Conservation (phyloP, 2,888 invertebrate genomes). For the Boloria selene region DNA sequence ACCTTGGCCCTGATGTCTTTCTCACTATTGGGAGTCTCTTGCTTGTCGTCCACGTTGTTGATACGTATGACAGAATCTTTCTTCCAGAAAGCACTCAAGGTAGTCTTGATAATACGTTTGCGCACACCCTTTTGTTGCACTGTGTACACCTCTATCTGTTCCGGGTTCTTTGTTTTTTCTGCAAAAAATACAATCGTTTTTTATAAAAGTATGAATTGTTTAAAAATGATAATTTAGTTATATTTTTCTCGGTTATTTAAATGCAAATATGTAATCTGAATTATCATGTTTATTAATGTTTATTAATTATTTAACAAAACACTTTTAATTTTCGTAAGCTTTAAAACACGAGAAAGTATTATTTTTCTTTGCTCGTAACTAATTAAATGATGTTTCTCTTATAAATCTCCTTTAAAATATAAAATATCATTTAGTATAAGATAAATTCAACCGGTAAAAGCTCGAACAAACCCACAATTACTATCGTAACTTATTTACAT, state of each 20-base stretch:
- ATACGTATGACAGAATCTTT: conserved; percentile 86
- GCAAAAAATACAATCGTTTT: conserved; percentile 46
- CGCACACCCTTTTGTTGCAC: conserved; percentile 82
- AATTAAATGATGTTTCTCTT: no score
- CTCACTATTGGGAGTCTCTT: conserved; percentile 85
- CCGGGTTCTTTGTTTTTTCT: conserved; percentile 89
- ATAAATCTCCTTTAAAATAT: no score
- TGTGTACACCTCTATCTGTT: conserved; percentile 86
- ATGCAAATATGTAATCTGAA: no score
- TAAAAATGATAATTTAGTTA: not conserved
- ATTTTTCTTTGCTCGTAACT: no score
- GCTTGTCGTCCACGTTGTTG: conserved; percentile 88
- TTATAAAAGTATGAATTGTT: not conserved
- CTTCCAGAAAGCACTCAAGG: conserved; percentile 86
- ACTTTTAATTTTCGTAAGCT: no score
- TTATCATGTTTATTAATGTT: no score
- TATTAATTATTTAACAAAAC: no score
- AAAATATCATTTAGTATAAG: no score
- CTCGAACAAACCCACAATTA: no score
- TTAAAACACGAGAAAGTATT: no score
- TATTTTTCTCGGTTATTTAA: not conserved
- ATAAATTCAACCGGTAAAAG: no score
- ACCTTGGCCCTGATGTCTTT: conserved; percentile 87
- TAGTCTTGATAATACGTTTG: conserved; percentile 83
- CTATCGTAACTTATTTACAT: conserved; percentile 29